Base-by-base conservation (phyloP, 2,888 invertebrate species). In the Lapara coniferarum region DNA sequence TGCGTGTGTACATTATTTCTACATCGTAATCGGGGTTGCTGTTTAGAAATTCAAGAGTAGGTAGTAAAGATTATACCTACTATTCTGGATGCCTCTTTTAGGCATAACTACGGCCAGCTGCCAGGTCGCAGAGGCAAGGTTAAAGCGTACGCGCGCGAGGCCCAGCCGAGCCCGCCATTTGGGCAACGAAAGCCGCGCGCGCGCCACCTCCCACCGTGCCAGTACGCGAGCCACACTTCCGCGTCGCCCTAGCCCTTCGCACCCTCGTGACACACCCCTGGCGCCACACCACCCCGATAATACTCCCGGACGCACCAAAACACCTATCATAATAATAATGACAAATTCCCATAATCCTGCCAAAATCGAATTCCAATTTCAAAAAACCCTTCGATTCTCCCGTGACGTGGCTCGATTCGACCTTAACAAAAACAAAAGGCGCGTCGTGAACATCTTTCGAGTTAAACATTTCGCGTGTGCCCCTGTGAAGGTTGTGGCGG, bases 121-220 rank as follows among this genome's bases (percentile, higher is more conserved):
- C n/a, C n/a, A 84, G 84, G 83, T 82, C 79, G 80, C 70, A 72
- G 71, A 69, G 72, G 77, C 83, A 84, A 84, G 87, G 87, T 83
- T 84, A 83, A 74, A 73, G 68, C 71, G 75, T 68, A 74, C 74
- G 81, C 74, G 76, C 75, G 77, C 66, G 73, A 63, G 71, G 71
- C 71, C 71, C 72, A 72, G 70, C 74, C 69, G 73, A 72, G 71
- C 77, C 79, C 84, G 88, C 88, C 91, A 90, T 89, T 90, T 84
- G 83, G 82, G 74, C 78, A 74, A 72, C 77, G 87, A 72, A 66
- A 77, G 80, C 78, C 89, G 88, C 79, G 82, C 87, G 88, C 81
- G 87, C 85, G 81, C 82, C 82, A 85, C 83, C 70, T 79, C 75
- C 76, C 73, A 72, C 69, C 75, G 71, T 67, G 69, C 49, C 67